These are phyloP conservation scores for Rhinoderma darwinii DNA, from an alignment of 2,113 vertebrate genomes.

Conservation along the genomic window DNA sequence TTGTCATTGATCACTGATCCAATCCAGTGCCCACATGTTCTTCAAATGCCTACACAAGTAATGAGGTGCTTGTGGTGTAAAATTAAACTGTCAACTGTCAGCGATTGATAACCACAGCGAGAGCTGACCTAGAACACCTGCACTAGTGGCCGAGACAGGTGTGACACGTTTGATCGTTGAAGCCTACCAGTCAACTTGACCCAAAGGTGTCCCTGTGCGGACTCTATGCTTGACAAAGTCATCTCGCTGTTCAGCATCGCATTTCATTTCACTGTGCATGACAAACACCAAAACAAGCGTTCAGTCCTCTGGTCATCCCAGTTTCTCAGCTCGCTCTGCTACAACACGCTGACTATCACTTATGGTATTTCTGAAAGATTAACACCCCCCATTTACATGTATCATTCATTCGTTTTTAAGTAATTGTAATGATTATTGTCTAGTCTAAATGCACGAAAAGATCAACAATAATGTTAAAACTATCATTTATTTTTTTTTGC, in stretches of 20 bases:
- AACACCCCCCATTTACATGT: constrained; percentile 21
- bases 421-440: neutral
- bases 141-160: constrained; percentile 88
- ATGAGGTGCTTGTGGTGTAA: constrained; percentile 98
- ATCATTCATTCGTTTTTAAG: neutral
- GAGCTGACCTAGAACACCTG: constrained; percentile 91
- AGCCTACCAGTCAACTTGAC: constrained; percentile 81
- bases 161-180: constrained; percentile 88
- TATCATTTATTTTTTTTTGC: too few species aligned
- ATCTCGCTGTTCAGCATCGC: constrained; percentile 62
- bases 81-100: constrained; percentile 99
- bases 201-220: constrained; percentile 75
- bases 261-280: constrained; percentile 57
- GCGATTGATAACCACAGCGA: constrained; percentile 97
- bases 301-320: constrained; percentile 20
- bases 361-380: constrained; percentile 57
- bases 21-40: constrained; percentile 97
- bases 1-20: constrained; percentile 99
- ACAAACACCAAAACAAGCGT: constrained; percentile 39
- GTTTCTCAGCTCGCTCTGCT: neutral
- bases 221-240: constrained; percentile 71
- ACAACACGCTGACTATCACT: constrained; percentile 43
- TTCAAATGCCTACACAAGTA: constrained; percentile 92
- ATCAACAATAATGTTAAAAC: neutral
- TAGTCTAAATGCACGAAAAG: neutral